phyloP scores from a whole-genome alignment of 2,888 invertebrate genomes.

The Calliscelio sp. region DNA sequence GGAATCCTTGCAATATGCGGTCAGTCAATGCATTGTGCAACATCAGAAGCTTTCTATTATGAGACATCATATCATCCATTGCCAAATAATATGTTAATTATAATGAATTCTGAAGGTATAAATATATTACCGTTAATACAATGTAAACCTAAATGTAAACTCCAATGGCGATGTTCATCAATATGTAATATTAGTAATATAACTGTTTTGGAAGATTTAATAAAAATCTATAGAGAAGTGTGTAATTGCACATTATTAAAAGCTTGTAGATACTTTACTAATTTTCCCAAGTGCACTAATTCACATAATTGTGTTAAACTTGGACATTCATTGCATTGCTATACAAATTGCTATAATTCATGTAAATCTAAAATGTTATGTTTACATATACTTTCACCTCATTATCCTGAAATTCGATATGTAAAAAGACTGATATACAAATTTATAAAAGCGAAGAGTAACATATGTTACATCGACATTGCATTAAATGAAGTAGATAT shows the following conservation, averaged over 20 bases:
- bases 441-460: constrained; percentile 15
- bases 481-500: constrained; percentile 37
- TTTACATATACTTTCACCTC: constrained; percentile 12
- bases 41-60: too few species aligned
- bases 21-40: too few species aligned
- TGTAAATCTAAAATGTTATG: constrained; percentile 24
- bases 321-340: constrained; percentile 29
- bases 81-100: not conserved
- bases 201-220: not conserved
- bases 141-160: not conserved
- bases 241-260: not conserved
- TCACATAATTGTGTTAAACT: not conserved
- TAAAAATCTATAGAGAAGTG: constrained; percentile 16
- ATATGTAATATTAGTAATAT: constrained; percentile 15
- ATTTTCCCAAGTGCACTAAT: constrained; percentile 21
- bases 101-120: not conserved
- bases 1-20: not conserved
- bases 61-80: too few species aligned
- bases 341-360: constrained; percentile 1
- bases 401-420: constrained; percentile 33
- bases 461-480: constrained; percentile 39
- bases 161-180: constrained; percentile 7
- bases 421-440: too few species aligned
- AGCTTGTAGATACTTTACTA: too few species aligned
- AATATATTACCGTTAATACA: constrained; percentile 27